Percentiles rank a stretch among this genome's conserved stretches.
phyloP scores from a whole-genome alignment of 2,797 vertebrate species.

The Gouania willdenowi region DNA sequence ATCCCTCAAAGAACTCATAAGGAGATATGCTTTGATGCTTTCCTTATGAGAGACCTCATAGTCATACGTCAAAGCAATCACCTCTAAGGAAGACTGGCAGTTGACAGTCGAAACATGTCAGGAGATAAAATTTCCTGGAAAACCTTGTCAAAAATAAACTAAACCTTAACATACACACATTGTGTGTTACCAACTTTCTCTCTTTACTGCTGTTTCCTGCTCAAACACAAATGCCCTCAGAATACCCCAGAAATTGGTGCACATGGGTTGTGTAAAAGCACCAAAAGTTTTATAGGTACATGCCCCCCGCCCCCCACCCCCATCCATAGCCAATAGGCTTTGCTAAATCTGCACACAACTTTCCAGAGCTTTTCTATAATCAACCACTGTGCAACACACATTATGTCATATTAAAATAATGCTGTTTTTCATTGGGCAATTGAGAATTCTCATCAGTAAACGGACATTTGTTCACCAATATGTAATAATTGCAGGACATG shows the following conservation, averaged over 20 bases:
- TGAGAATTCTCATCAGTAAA: neutral
- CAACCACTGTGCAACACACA: no score
- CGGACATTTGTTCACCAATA: no score
- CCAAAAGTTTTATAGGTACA: conserved; percentile 13
- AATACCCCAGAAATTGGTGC: conserved; percentile 21
- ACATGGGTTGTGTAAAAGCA: conserved; percentile 31
- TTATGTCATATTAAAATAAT: neutral
- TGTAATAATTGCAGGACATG: no score
- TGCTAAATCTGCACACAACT: conserved; percentile 21
- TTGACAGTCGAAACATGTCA: no score
- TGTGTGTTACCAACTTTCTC: conserved; percentile 16
- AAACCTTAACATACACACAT: no score
- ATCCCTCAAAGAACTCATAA: no score
- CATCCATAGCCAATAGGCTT: neutral
- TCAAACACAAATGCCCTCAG: conserved; percentile 10
- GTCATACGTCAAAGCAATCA: no score
- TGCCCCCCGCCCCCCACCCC: neutral
- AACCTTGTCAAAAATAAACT: no score
- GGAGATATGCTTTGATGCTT: no score
- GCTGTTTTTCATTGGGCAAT: neutral
- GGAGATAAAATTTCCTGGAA: no score
- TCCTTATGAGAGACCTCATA: no score
- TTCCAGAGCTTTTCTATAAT: neutral
- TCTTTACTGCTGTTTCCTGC: conserved; percentile 17
- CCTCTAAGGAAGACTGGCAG: no score